Conservation (phyloP, 2,888 invertebrate species). For the Lumbricus terrestris region DNA sequence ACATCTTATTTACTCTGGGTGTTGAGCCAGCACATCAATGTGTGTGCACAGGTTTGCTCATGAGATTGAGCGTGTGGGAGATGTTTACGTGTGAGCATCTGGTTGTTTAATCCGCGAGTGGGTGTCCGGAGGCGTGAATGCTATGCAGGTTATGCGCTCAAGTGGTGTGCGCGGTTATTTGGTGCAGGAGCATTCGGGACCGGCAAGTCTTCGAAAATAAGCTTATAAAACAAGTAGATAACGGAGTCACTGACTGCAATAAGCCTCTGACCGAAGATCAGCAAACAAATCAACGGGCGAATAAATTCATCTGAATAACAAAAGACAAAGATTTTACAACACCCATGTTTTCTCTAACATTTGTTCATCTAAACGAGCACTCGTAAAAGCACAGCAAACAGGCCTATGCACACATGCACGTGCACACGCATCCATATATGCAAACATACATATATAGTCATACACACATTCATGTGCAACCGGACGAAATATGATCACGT, state of each 20-base stretch:
- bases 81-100: too few species aligned
- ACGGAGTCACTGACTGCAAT: not conserved
- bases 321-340: not conserved
- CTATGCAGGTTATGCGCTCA: not conserved
- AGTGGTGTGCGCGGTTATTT: not conserved
- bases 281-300: not conserved
- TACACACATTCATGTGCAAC: too few species aligned
- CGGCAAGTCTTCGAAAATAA: not conserved
- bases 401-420: too few species aligned
- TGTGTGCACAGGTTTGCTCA: not conserved
- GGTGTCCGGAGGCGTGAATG: not conserved
- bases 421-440: too few species aligned
- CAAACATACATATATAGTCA: too few species aligned
- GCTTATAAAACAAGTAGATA: not conserved
- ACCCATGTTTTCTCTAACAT: too few species aligned
- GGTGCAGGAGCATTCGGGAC: not conserved
- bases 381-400: too few species aligned
- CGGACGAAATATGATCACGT: too few species aligned
- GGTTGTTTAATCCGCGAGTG: not conserved
- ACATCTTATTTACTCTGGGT: not conserved
- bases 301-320: not conserved
- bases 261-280: not conserved
- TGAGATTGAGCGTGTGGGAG: not conserved
- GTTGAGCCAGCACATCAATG: slow-evolving; percentile 3
- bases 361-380: too few species aligned